These are phyloP conservation scores for Nomada hirtipes DNA, from an alignment of 2,888 invertebrate genomes.

Conservation along the genomic window DNA sequence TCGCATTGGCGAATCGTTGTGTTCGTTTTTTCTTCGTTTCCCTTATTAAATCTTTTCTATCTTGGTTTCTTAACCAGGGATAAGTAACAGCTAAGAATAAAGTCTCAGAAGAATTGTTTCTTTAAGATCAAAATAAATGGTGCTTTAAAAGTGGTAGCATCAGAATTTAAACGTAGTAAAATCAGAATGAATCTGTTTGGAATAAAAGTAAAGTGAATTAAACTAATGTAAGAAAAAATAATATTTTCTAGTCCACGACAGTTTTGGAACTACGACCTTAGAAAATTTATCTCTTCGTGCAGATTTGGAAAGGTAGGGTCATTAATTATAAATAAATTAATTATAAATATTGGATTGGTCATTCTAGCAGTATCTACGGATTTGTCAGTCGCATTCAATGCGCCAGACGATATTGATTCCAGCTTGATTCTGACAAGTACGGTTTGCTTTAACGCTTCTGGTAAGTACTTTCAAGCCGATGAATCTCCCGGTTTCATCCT, in stretches of 20 bases:
- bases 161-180: too few species aligned
- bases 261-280: too few species aligned
- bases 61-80: background rate
- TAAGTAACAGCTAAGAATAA: too few species aligned
- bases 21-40: background rate
- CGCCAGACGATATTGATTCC: conserved; percentile 19
- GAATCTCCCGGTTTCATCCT: conserved; percentile 25
- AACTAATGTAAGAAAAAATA: too few species aligned
- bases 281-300: too few species aligned
- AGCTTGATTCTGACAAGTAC: conserved; percentile 12
- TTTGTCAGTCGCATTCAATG: conserved; percentile 1
- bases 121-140: too few species aligned
- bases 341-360: background rate
- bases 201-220: too few species aligned
- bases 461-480: conserved; percentile 33
- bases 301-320: too few species aligned
- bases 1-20: conserved; percentile 42
- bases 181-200: too few species aligned
- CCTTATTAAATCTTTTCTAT: background rate
- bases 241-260: too few species aligned
- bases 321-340: background rate
- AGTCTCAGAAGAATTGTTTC: too few species aligned
- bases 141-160: too few species aligned
- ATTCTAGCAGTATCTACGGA: background rate
- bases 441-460: conserved; percentile 32